phyloP scores from a whole-genome alignment of 1,140 invertebrate species.

The Drosophila virilis region DNA sequence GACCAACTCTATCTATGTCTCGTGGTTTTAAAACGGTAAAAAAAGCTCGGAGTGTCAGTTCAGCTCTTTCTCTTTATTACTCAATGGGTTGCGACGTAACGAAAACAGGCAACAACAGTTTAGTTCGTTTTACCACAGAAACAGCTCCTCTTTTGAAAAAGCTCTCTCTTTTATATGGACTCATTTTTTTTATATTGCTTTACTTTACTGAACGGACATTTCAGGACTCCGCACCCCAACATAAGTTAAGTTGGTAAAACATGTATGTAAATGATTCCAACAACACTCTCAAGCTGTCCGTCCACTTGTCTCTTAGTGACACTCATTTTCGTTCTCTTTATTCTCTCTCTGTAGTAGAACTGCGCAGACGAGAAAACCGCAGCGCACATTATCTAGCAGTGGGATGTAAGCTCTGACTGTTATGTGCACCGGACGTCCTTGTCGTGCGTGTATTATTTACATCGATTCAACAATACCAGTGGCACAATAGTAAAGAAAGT shows the following conservation, averaged over 20 bases:
- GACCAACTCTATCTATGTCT: too few relatives aligned
- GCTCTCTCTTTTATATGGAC: not conserved
- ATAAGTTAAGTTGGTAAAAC: too few relatives aligned
- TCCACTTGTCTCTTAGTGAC: not conserved
- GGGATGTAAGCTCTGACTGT: conserved; percentile 69
- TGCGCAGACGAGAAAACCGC: conserved; percentile 20
- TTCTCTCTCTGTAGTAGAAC: conserved; percentile 1
- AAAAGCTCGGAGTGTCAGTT: too few relatives aligned
- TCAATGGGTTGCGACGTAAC: not conserved
- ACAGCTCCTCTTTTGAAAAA: conserved; percentile 8
- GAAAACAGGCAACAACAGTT: conserved; percentile 6
- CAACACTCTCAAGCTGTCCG: not conserved
- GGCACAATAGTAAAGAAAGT: too few relatives aligned
- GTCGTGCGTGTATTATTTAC: conserved; percentile 68
- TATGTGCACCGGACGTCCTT: conserved; percentile 74
- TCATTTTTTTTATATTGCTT: too few relatives aligned
- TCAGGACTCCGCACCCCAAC: not conserved
- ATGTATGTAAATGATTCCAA: not conserved
- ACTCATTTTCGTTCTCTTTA: conserved; percentile 13
- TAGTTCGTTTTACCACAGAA: conserved; percentile 6
- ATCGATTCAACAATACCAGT: conserved; percentile 11
- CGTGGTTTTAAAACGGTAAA: too few relatives aligned
- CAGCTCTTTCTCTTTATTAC: too few relatives aligned
- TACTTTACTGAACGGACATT: not conserved
- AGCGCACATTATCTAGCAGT: conserved; percentile 54